phyloP scores from a whole-genome alignment of 2,797 vertebrate species.

The Oreonectes daqikongensis region DNA sequence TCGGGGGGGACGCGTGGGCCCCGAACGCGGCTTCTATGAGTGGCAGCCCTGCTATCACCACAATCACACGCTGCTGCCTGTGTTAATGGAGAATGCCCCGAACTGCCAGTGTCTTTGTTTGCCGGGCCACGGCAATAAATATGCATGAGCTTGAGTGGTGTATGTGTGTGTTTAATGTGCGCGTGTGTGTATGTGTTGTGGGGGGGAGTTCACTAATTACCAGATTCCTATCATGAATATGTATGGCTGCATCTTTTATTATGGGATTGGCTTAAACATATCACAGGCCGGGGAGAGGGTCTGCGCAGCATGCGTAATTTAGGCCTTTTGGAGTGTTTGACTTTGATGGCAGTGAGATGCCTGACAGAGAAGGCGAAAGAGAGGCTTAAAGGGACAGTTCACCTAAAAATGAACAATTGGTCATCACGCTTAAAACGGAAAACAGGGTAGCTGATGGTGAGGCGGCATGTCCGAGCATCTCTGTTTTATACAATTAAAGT shows the following conservation, averaged over 20 bases:
- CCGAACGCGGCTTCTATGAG: constrained; percentile 62
- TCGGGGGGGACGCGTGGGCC: constrained; percentile 28
- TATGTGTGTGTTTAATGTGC: constrained; percentile 56
- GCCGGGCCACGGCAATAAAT: constrained; percentile 76
- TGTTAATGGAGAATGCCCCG: constrained; percentile 81
- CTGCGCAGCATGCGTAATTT: constrained; percentile 56
- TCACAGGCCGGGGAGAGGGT: constrained; percentile 67
- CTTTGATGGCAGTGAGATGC: constrained; percentile 58
- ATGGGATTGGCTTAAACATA: constrained; percentile 79
- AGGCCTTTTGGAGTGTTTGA: constrained; percentile 58
- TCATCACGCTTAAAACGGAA: no score
- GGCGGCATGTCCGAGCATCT: not conserved
- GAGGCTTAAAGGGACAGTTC: constrained; percentile 58
- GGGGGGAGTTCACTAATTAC: constrained; percentile 80
- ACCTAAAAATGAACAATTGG: not conserved
- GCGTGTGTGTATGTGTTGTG: constrained; percentile 46
- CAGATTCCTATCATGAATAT: constrained; percentile 86
- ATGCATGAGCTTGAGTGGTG: constrained; percentile 74
- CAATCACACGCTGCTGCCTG: constrained; percentile 78
- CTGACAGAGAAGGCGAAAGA: constrained; percentile 45
- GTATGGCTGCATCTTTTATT: constrained; percentile 84
- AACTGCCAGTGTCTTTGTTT: constrained; percentile 81
- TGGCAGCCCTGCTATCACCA: constrained; percentile 79
- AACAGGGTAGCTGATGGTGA: not conserved
- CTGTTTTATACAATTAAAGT: not conserved